Base-by-base conservation (phyloP, 1,140 invertebrate species). In the Nephotettix cincticeps region DNA sequence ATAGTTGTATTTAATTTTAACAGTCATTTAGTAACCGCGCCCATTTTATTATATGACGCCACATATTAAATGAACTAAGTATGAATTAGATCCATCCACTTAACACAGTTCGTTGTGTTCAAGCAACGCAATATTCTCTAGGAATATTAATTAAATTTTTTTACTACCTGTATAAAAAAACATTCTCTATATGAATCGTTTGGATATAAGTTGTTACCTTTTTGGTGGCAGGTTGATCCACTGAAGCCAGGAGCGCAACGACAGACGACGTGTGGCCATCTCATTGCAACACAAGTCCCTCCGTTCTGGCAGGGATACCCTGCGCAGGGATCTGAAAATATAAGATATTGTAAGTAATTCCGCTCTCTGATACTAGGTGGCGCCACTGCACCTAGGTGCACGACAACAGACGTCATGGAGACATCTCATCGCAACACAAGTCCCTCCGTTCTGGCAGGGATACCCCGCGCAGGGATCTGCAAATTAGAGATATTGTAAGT, bases 381-480 rank as follows among this genome's bases (percentile, higher is more conserved):
- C 28, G 11, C 68, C 70, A 66, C 23, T 70, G 68, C 71, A 77
- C 29, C 77, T 76, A 36, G 32, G 36, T 17, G 68, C 54, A 74
- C 77, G 77, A 64, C 69, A 40, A 67, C 76, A 77, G 13, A 43
- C 14, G 69, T 32, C 17, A 19, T 69, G 25, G 28, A 19, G n/a
- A 0, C 17, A n/a, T n/a, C 80, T 80, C 72, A 96, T 93, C 14
- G 32, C 14, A 14, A 36, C 14, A 79, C 94, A 96, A 73, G 89
- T 88, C 64, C 91, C 94, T 25, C 90, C 91, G 80, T 96, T 93
- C 74, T 88, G 84, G 81, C 94, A 96, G 0, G 93, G 94, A 69
- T 86, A 86, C 9, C 88, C 85, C 68, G 87, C 86, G 79, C 90
- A 91, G 75, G 63, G 65, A 73, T n/a, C 21, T 56, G 66, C 1